Conservation (phyloP, 2,888 invertebrate genomes). For the Hofmannophila pseudospretella region DNA sequence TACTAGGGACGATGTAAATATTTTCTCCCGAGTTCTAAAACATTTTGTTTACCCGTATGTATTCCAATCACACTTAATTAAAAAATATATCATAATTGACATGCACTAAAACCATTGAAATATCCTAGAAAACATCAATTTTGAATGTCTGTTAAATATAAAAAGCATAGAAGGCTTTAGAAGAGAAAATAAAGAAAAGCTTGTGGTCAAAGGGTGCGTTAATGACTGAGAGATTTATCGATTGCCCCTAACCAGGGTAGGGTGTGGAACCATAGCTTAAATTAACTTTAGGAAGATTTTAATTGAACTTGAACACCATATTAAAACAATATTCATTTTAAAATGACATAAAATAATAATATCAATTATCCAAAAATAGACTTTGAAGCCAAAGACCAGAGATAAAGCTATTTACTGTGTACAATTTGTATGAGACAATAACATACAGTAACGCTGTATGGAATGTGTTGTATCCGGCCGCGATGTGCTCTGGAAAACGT, state of each 20-base stretch:
- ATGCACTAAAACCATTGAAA: constrained; percentile 47
- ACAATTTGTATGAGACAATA: constrained; percentile 41
- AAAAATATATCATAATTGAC: constrained; percentile 5
- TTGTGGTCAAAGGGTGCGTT: constrained; percentile 39
- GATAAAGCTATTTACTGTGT: constrained; percentile 41
- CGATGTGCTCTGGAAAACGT: constrained; percentile 66
- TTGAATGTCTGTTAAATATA: constrained; percentile 24
- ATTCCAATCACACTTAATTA: background rate
- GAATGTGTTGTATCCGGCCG: constrained; percentile 41
- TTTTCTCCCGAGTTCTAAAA: too few species aligned
- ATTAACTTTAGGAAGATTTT: background rate
- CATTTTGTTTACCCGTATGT: too few species aligned
- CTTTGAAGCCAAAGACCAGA: constrained; percentile 16
- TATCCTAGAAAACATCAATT: constrained; percentile 12
- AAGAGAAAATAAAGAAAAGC: constrained; percentile 49
- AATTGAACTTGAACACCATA: constrained; percentile 3
- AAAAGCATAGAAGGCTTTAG: constrained; percentile 41
- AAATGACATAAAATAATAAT: too few species aligned
- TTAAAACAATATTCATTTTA: background rate
- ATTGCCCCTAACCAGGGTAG: constrained; percentile 20
- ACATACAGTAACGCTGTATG: constrained; percentile 29
- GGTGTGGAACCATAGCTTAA: too few species aligned
- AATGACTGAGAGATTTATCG: constrained; percentile 57
- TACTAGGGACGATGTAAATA: too few species aligned
- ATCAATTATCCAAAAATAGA: too few species aligned